Evolutionary conservation across 2,888 invertebrate genomes (phyloP).

Genomic region (Hololepta plana): DNA sequence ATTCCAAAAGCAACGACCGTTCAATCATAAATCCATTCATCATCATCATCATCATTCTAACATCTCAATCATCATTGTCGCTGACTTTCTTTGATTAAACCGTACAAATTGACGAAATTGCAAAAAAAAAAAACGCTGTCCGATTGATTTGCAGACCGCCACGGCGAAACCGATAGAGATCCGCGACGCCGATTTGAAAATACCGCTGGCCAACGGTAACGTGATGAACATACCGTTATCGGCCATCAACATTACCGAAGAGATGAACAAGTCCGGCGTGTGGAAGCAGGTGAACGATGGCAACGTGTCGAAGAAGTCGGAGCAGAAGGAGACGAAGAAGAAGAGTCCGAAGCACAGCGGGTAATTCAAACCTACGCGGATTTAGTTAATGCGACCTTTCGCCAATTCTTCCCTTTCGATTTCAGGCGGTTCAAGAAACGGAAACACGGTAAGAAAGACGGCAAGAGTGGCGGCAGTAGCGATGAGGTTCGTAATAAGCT

Average conservation of each 20-base stretch:
- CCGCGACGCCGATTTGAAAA: conserved; percentile 46
- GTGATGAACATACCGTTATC: conserved; percentile 76
- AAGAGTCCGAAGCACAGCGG: conserved; percentile 20
- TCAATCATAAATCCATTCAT: too few species aligned
- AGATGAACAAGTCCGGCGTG: conserved; percentile 81
- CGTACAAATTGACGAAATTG: conserved; percentile 3
- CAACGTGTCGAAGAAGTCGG: conserved; percentile 28
- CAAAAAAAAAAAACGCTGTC: conserved; percentile 4
- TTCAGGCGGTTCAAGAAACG: conserved; percentile 36
- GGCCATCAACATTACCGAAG: conserved; percentile 81
- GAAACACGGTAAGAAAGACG: conserved; percentile 50
- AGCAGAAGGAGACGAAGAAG: conserved; percentile 15
- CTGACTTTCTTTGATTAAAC: too few species aligned
- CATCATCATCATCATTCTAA: too few species aligned
- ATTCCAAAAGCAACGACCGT: too few species aligned
- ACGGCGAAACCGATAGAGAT: conserved; percentile 8
- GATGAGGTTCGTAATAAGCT: conserved; percentile 25
- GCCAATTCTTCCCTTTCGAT: conserved; percentile 4
- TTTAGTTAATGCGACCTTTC: background rate
- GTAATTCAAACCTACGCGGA: conserved; percentile 12
- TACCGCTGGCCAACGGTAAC: conserved; percentile 74
- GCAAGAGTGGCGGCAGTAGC: conserved; percentile 31
- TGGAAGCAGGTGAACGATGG: conserved; percentile 82
- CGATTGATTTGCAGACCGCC: too few species aligned
- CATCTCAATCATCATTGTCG: too few species aligned